Base-by-base conservation (phyloP, 2,113 vertebrate species). In the Gorsachius goisagi region DNA sequence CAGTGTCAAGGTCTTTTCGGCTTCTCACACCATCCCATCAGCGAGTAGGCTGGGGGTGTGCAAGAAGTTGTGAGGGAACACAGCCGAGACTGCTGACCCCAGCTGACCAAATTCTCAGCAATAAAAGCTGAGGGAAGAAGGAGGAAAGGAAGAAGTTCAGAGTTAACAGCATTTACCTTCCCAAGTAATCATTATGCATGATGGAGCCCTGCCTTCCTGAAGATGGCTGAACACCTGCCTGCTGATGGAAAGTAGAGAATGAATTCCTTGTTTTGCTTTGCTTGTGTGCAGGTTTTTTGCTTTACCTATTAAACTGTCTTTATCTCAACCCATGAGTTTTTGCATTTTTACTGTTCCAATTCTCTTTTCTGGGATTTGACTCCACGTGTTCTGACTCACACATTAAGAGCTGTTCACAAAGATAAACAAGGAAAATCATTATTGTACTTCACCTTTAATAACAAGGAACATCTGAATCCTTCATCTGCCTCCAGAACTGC, bases 281-380 rank as follows among this genome's bases (percentile, higher is more conserved):
- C 8, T 85, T 64, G 19, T 2, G 1, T 1, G 1, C 1, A 0
- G 1, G 5, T 26, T 6, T 72, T 91, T 72, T 64, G 1, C 37
- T 78, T 83, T 59, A 37, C 18, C 13, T 86, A 1, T 15, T 15
- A 56, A 49, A 45, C 17, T 39, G 1, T 20, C 12, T 71, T 62
- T 35, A 55, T 19, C 22, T 53, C 30, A 89, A 12, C 11, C 7
- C 17, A 49, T 0, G 0, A 44, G 2, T 23, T 82, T 82, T 33
- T 9, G 6, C 12, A 44, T 11, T 60, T 88, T 56, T 69, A 14
- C 16, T 67, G 6, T 76, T 80, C 33, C 5, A 2, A 13, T 74
- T 94, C 7, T 62, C 9, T 60, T 76, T 64, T 45, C 18, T n/a
- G 2, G 5, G 11, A 32, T 73, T 88, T 90, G 12, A 53, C 23